These are phyloP conservation scores for Meliscaeva auricollis DNA, from an alignment of 2,888 invertebrate species.

Conservation along the genomic window DNA sequence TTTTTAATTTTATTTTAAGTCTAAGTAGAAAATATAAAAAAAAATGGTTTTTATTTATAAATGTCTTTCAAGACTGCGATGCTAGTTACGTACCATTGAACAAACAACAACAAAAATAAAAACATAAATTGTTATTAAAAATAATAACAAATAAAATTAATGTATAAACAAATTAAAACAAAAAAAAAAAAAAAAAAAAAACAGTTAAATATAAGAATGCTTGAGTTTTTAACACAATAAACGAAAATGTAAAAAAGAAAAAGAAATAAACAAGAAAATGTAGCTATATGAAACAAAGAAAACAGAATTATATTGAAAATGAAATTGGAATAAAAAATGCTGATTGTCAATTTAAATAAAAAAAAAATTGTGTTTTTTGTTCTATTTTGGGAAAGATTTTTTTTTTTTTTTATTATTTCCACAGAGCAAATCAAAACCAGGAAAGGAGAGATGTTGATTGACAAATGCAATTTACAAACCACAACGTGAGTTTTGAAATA, in stretches of 20 bases:
- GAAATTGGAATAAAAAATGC: slow-evolving; percentile 77
- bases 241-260: slow-evolving; percentile 72
- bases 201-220: slow-evolving; percentile 57
- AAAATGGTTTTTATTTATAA: slow-evolving; percentile 30
- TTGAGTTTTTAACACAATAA: slow-evolving; percentile 74
- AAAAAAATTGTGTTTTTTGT: slow-evolving; percentile 29
- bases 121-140: slow-evolving; percentile 19
- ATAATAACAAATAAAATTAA: slow-evolving; percentile 43
- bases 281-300: slow-evolving; percentile 51
- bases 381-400: neutral
- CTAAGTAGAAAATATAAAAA: no score
- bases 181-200: slow-evolving; percentile 67
- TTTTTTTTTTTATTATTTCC: neutral
- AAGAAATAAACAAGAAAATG: slow-evolving; percentile 45
- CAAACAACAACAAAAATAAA: slow-evolving; percentile 33
- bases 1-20: neutral
- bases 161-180: slow-evolving; percentile 68
- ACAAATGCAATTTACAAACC: slow-evolving; percentile 40
- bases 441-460: slow-evolving; percentile 20
- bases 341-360: slow-evolving; percentile 80
- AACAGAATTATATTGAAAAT: slow-evolving; percentile 72
- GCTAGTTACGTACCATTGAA: slow-evolving; percentile 58
- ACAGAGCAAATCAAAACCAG: slow-evolving; percentile 8
- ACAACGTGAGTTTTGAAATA: slow-evolving; percentile 4
- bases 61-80: slow-evolving; percentile 69